A percentile compares a stretch with the other conserved stretches of the same genome.
These are phyloP conservation scores for Troides helena DNA, from an alignment of 2,888 invertebrate species.

Conservation along the genomic window DNA sequence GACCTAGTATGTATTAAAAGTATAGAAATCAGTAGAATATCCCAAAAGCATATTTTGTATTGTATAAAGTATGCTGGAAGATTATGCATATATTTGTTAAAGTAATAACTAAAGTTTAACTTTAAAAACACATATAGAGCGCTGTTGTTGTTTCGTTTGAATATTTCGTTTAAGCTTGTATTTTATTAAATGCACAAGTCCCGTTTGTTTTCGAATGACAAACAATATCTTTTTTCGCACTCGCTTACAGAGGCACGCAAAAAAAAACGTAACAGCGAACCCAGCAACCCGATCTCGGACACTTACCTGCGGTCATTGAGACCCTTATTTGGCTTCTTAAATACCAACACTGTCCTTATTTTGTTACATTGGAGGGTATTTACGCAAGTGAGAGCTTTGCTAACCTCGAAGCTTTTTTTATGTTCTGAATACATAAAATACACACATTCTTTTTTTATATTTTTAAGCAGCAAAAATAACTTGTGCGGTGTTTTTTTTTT, in stretches of 20 bases:
- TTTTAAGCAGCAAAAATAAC: no score
- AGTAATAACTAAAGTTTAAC: no score
- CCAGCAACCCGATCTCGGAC: slow-evolving; percentile 28
- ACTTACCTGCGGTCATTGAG: slow-evolving; percentile 37
- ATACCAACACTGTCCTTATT: slow-evolving; percentile 28
- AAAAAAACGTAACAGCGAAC: slow-evolving; percentile 13
- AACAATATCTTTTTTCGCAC: slow-evolving; percentile 2
- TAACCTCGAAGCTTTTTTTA: slow-evolving; percentile 13
- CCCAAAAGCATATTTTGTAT: no score
- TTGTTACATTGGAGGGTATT: slow-evolving; percentile 21
- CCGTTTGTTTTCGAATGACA: neutral
- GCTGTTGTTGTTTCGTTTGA: neutral
- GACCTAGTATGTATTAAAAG: no score
- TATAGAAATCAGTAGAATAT: no score
- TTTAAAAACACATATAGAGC: no score
- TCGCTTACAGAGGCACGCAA: slow-evolving; percentile 18
- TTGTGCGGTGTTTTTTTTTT: no score
- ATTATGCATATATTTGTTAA: no score
- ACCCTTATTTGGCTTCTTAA: slow-evolving; percentile 37
- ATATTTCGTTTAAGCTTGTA: neutral
- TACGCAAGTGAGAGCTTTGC: slow-evolving; percentile 15
- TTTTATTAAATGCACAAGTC: neutral
- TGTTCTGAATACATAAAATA: neutral
- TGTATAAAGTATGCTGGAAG: no score
- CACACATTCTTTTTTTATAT: neutral